These are phyloP conservation scores for Callocephalon fimbriatum DNA, from an alignment of 2,113 vertebrate genomes.

Conservation along the genomic window DNA sequence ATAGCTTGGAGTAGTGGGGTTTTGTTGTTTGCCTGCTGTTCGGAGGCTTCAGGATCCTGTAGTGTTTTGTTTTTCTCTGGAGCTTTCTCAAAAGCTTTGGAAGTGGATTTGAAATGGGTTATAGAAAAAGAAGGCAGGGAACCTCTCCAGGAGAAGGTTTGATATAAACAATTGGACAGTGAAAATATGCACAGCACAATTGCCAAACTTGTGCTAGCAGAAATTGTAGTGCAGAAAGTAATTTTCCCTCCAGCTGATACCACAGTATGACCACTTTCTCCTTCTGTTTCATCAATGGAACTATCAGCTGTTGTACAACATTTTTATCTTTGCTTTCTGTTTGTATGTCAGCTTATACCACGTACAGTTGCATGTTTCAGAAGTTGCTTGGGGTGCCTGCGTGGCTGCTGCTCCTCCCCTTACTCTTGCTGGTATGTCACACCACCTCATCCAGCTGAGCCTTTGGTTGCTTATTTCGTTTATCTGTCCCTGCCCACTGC, in stretches of 20 bases:
- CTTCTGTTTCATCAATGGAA: background rate
- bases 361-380: fast-evolving
- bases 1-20: fast-evolving
- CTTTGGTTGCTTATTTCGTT: background rate
- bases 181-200: background rate
- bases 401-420: background rate
- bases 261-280: background rate
- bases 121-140: background rate
- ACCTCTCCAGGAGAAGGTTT: background rate
- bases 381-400: background rate
- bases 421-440: background rate
- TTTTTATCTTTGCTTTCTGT: background rate
- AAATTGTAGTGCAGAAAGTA: background rate
- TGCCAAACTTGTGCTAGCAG: background rate
- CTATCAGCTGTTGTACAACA: background rate
- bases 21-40: background rate
- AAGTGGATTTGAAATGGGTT: background rate
- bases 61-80: background rate
- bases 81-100: background rate
- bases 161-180: background rate
- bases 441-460: background rate
- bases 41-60: background rate
- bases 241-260: background rate
- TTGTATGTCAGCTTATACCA: background rate
- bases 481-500: slow-evolving; percentile 32